These are phyloP conservation scores for Oscheius onirici DNA, from an alignment of 2,888 invertebrate species.

Conservation along the genomic window DNA sequence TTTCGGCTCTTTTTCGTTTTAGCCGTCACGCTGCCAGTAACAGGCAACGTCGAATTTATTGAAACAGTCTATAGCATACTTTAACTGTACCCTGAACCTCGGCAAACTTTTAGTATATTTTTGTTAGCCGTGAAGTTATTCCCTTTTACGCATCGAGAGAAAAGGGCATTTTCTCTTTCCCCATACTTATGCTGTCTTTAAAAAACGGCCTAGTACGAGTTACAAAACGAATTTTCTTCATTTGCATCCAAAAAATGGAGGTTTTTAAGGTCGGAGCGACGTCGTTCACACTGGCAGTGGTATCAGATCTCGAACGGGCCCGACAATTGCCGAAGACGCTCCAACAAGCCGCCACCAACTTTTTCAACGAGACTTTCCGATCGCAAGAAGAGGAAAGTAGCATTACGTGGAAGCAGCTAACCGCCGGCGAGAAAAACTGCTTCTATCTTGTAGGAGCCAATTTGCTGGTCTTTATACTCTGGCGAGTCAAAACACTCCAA, in stretches of 20 bases:
- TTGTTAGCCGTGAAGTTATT: too few relatives aligned
- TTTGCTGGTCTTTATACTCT: conserved; percentile 48
- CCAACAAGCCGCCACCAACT: conserved; percentile 5
- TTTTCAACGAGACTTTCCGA: conserved; percentile 20
- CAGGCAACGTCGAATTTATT: too few relatives aligned
- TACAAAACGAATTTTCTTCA: background rate
- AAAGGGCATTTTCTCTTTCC: too few relatives aligned
- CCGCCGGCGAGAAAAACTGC: conserved; percentile 49
- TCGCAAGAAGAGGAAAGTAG: background rate
- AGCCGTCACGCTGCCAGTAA: too few relatives aligned
- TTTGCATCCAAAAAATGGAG: background rate
- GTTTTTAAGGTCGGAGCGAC: conserved; percentile 14
- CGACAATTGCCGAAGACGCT: background rate
- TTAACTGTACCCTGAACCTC: too few relatives aligned
- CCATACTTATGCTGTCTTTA: too few relatives aligned
- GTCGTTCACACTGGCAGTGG: conserved; percentile 22
- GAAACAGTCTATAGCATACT: too few relatives aligned
- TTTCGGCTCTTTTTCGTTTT: too few relatives aligned
- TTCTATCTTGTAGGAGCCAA: conserved; percentile 49
- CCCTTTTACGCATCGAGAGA: too few relatives aligned
- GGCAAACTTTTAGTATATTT: too few relatives aligned
- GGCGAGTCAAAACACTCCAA: conserved; percentile 55
- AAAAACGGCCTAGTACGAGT: too few relatives aligned
- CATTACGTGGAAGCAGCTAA: conserved; percentile 33
- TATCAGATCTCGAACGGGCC: conserved; percentile 27